phyloP scores from a whole-genome alignment of 2,888 invertebrate species.

The Melanotus villosus region DNA sequence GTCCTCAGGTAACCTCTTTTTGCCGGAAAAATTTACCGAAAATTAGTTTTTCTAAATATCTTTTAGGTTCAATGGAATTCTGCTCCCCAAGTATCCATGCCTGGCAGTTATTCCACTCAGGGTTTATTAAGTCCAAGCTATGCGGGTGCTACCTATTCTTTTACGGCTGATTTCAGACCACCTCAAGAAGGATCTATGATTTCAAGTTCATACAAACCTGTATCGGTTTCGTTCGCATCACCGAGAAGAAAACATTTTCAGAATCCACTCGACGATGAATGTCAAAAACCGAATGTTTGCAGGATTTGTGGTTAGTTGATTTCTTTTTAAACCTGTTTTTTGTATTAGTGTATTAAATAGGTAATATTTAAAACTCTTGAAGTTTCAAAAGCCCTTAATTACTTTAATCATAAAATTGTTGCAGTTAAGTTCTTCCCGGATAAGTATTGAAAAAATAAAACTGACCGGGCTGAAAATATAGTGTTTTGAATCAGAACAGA shows the following conservation, averaged over 20 bases:
- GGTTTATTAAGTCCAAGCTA: conserved; percentile 79
- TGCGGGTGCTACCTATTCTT: conserved; percentile 83
- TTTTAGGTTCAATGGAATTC: conserved; percentile 81
- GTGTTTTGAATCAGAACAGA: too few species aligned
- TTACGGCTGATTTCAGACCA: conserved; percentile 85
- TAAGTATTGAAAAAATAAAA: too few species aligned
- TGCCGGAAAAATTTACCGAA: neutral
- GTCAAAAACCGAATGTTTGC: conserved; percentile 90
- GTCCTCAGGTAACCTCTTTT: conserved; percentile 75
- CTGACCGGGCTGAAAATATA: too few species aligned
- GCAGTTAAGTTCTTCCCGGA: too few species aligned
- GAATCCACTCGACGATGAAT: conserved; percentile 75
- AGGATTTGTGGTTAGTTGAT: conserved; percentile 85
- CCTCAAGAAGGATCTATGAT: conserved; percentile 74
- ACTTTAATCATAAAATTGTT: too few species aligned
- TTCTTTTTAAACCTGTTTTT: conserved; percentile 3
- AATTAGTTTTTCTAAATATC: too few species aligned
- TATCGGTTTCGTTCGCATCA: conserved; percentile 68
- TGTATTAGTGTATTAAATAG: too few species aligned
- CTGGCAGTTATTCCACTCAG: conserved; percentile 71
- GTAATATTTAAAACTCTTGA: too few species aligned
- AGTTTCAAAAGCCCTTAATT: too few species aligned
- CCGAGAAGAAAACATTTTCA: conserved; percentile 61
- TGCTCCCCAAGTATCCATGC: conserved; percentile 74
- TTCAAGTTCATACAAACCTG: conserved; percentile 73